These are phyloP conservation scores for Imbricaverruca yamaguchii DNA, from an alignment of 2,888 invertebrate species.

Conservation along the genomic window DNA sequence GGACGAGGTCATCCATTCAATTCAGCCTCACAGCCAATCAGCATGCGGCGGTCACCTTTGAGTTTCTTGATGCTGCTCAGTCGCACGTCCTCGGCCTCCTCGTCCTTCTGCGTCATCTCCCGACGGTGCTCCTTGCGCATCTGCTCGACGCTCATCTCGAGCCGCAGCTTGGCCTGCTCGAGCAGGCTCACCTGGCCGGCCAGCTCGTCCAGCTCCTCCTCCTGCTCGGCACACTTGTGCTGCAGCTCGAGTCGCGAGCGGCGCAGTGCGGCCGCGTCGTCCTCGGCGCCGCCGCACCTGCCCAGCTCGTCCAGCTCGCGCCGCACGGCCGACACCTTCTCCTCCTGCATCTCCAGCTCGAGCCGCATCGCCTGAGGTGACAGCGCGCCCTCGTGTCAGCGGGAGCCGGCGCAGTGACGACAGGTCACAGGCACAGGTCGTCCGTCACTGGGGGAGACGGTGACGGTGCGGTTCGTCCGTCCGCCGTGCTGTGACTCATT, in stretches of 20 bases:
- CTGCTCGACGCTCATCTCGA: slow-evolving; percentile 91
- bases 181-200: slow-evolving; percentile 83
- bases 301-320: slow-evolving; percentile 80
- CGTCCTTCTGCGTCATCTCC: slow-evolving; percentile 82
- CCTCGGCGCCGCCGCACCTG: slow-evolving; percentile 69
- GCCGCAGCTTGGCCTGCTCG: slow-evolving; percentile 82
- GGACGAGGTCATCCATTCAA: too few species aligned
- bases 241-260: slow-evolving; percentile 66
- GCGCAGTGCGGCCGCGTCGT: slow-evolving; percentile 72
- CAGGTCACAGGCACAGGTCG: too few species aligned
- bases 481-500: too few species aligned
- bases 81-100: slow-evolving; percentile 85
- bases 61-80: slow-evolving; percentile 86
- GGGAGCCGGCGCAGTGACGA: too few species aligned
- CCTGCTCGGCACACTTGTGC: slow-evolving; percentile 42
- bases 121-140: slow-evolving; percentile 81
- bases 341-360: slow-evolving; percentile 82
- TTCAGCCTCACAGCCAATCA: too few species aligned
- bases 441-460: slow-evolving; percentile 19
- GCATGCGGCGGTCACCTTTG: slow-evolving; percentile 52
- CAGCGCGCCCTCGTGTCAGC: too few species aligned
- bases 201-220: slow-evolving; percentile 92
- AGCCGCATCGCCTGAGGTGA: slow-evolving; percentile 64
- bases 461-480: too few species aligned
- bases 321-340: slow-evolving; percentile 67